Evolutionary conservation across 2,888 invertebrate genomes (phyloP), one percentile per base, ranked within the genome.

Genomic region (Dendrolimus houi): DNA sequence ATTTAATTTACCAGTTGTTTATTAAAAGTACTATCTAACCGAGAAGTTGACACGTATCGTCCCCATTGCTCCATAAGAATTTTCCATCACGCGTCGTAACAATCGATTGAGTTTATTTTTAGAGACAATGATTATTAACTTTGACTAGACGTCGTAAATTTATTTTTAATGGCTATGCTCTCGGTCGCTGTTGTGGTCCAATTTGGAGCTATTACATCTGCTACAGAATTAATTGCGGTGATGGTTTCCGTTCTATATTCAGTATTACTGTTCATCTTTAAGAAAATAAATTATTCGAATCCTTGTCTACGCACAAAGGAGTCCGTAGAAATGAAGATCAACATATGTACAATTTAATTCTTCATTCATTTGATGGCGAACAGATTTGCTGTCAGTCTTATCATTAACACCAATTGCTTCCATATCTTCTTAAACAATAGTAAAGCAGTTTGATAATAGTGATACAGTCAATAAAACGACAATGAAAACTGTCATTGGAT

Each of bases 61-160:
- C 12, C 8, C 47, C 2, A 47, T 17, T 41, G 17, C 53, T 55
- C 54, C 59, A 55, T 41, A 2, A 55, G 7, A 47, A 42, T 13
- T 17, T 14, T 57, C 55, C 53, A 56, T 57, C 54, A 56, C 47
- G 12, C 47, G 12, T 47, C 47, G 12, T 55, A 54, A 54, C 58
- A 58, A 60, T 60, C 58, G 54, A 52, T 47, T 52, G 41, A 40
- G n/a, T 29, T 53, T 61, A 62, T 62, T 60, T 56, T 62, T 62
- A 61, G 59, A 58, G 41, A 47, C 60, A 55, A 41, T 57, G 61
- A 60, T 59, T 60, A 62, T 54, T 54, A 54, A 58, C 62, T 58
- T 40, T 61, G 69, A 62, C 74, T 65, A 74, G 74, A 75, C 75
- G 63, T 67, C 65, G 65, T 73, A 69, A 71, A 71, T 65, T 65